Evolutionary conservation across 2,113 vertebrate genomes (phyloP).

Genomic region (Donacobius atricapilla): DNA sequence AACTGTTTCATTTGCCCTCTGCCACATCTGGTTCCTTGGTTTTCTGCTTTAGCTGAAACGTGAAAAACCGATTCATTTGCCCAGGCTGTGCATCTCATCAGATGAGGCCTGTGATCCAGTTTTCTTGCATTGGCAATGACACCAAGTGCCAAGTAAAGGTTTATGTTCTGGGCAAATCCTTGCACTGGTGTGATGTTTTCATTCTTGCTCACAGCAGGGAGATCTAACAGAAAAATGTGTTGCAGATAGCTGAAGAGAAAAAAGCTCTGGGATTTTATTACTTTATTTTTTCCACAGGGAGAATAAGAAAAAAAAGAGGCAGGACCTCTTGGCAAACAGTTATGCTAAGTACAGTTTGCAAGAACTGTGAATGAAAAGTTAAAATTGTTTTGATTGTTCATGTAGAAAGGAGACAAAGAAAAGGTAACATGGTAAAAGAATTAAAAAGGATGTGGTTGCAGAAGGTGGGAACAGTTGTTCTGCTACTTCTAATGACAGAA

Average conservation of each 20-base stretch:
- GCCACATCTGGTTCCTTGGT: not conserved
- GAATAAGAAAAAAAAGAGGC: not conserved
- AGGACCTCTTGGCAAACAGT: not conserved
- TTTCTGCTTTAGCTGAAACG: not conserved
- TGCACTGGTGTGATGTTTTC: not conserved
- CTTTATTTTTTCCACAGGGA: not conserved
- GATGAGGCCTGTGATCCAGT: not conserved
- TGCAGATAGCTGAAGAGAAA: not conserved
- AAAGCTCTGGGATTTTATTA: not conserved
- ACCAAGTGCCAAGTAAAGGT: not conserved
- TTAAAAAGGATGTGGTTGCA: not conserved
- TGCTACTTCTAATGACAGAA: not conserved
- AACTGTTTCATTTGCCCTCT: not conserved
- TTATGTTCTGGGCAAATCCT: not conserved
- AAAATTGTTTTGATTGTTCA: constrained; percentile 18
- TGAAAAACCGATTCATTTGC: not conserved
- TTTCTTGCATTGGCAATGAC: not conserved
- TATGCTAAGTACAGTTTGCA: not conserved
- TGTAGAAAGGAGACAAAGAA: not conserved
- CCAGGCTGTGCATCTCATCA: not conserved
- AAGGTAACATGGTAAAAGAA: not conserved
- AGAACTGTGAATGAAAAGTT: not conserved
- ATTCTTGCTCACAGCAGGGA: not conserved
- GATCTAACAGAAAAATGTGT: not conserved
- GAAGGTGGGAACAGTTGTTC: not conserved